Evolutionary conservation across 2,888 invertebrate species (phyloP).

Genomic region (Drosophila crucigera): DNA sequence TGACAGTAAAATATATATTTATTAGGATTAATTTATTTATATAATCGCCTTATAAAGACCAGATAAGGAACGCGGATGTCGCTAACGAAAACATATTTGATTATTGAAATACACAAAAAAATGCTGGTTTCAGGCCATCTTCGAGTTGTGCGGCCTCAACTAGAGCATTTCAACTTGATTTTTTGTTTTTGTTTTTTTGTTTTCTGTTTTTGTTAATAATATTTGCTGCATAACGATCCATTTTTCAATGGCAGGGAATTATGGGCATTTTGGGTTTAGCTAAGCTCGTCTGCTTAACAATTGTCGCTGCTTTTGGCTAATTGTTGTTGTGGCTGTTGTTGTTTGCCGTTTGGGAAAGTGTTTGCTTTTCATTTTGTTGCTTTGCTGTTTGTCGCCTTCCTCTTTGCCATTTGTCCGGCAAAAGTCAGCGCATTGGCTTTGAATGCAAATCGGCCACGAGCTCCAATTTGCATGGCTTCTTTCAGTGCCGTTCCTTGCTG

Average conservation of each 20-base stretch:
- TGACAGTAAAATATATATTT: not conserved
- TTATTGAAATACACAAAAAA: not conserved
- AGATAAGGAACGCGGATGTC: too few species aligned
- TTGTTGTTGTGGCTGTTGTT: constrained; percentile 52
- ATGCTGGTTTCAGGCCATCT: not conserved
- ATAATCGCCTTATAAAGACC: not conserved
- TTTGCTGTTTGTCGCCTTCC: constrained; percentile 25
- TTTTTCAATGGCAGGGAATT: not conserved
- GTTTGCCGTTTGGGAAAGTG: constrained; percentile 55
- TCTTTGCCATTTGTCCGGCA: constrained; percentile 48
- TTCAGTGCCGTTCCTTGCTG: constrained; percentile 12
- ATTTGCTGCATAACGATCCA: constrained; percentile 1
- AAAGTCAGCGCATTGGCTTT: constrained; percentile 75
- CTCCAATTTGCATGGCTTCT: constrained; percentile 71
- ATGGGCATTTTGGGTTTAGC: constrained; percentile 6
- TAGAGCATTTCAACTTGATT: not conserved
- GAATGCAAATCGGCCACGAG: constrained; percentile 73
- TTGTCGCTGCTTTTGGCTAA: constrained; percentile 47
- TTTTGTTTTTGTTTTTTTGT: not conserved
- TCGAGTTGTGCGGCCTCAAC: not conserved
- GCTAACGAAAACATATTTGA: not conserved
- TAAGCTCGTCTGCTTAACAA: constrained; percentile 43
- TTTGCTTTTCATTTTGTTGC: constrained; percentile 69
- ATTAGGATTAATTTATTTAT: not conserved
- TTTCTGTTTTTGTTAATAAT: too few species aligned